phyloP scores from a whole-genome alignment of 2,113 vertebrate genomes.

The Tachycineta bicolor region DNA sequence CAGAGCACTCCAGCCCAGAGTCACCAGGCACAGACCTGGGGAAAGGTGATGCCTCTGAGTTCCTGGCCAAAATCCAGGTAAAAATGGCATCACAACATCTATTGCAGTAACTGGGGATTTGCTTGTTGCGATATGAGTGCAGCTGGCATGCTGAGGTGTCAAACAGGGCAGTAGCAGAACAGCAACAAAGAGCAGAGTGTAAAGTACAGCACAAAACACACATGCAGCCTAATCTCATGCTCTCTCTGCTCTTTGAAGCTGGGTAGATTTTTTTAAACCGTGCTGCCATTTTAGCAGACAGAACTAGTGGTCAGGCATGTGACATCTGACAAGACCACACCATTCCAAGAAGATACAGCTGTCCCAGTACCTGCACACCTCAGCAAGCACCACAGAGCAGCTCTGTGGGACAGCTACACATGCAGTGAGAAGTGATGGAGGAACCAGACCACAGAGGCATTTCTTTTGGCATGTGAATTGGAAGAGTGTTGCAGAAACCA shows the following conservation, averaged over 20 bases:
- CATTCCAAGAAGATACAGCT: background rate
- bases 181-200: background rate
- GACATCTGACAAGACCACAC: background rate
- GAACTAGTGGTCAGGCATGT: background rate
- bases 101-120: background rate
- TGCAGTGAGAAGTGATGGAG: background rate
- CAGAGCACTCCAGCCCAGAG: background rate
- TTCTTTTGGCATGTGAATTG: background rate
- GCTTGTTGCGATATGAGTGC: background rate
- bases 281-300: background rate
- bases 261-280: background rate
- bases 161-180: conserved; percentile 9
- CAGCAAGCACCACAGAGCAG: background rate
- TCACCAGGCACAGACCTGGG: background rate
- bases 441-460: background rate
- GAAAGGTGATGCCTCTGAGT: background rate
- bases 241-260: background rate
- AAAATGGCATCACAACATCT: background rate
- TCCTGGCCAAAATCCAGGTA: background rate
- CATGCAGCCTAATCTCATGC: background rate
- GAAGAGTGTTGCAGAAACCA: background rate
- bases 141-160: conserved; percentile 36
- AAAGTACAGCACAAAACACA: background rate
- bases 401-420: rapidly evolving
- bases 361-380: background rate